Percentiles rank a stretch among this genome's conserved stretches.
Conservation (phyloP, 2,888 invertebrate genomes). For the Trachelus stipa region DNA sequence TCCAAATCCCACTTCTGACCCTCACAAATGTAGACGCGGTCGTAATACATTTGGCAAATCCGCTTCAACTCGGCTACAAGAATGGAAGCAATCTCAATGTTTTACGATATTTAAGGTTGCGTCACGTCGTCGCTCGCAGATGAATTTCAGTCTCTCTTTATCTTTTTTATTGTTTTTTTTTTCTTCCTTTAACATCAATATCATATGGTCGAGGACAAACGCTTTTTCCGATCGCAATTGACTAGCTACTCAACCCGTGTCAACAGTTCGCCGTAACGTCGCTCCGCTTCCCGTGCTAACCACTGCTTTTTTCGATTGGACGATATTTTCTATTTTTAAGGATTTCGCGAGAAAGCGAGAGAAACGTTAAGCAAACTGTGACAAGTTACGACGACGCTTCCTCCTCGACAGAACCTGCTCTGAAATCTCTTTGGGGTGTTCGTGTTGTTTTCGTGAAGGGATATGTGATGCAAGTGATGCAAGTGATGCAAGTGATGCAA, state of each 20-base stretch:
- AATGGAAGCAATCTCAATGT: slow-evolving; percentile 36
- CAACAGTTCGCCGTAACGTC: too few relatives aligned
- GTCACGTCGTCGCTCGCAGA: neutral
- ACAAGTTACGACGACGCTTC: too few relatives aligned
- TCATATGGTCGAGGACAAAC: too few relatives aligned
- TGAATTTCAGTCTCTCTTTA: neutral
- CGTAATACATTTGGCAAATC: slow-evolving; percentile 96
- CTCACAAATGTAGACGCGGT: slow-evolving; percentile 97
- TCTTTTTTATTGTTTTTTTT: neutral
- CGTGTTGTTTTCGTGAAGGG: neutral
- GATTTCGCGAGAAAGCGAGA: too few relatives aligned
- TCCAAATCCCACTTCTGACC: slow-evolving; percentile 99
- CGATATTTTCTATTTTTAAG: too few relatives aligned
- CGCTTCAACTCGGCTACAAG: slow-evolving; percentile 88
- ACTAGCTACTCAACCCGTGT: too few relatives aligned
- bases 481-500: neutral
- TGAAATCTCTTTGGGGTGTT: neutral
- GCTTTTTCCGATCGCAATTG: too few relatives aligned
- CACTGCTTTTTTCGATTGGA: accelerated
- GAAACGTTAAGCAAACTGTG: too few relatives aligned
- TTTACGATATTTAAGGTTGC: slow-evolving; percentile 2
- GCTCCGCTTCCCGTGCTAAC: too few relatives aligned
- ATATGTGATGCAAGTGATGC: neutral
- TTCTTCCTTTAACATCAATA: neutral
- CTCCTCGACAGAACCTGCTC: neutral